phyloP scores from a whole-genome alignment of 2,888 invertebrate genomes.

The Hedychridium roseum region DNA sequence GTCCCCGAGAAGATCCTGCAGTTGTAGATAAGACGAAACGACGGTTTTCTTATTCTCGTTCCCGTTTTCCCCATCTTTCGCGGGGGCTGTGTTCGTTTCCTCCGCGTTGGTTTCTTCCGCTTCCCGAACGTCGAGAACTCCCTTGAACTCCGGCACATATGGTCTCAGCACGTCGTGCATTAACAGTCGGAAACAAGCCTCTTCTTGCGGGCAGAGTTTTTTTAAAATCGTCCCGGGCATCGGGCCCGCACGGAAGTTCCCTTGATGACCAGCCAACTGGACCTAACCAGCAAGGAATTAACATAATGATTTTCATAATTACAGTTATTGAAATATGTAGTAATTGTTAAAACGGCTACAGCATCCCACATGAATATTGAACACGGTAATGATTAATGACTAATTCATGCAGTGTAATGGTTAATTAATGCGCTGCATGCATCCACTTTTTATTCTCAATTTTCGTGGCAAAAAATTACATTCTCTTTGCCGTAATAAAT shows the following conservation, averaged over 20 bases:
- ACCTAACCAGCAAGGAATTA: constrained; percentile 37
- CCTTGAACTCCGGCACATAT: constrained; percentile 93
- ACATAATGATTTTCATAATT: background rate
- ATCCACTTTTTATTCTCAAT: too few relatives aligned
- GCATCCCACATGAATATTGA: too few relatives aligned
- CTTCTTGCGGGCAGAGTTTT: constrained; percentile 90
- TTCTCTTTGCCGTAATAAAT: too few relatives aligned
- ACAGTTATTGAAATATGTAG: too few relatives aligned
- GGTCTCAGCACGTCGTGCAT: constrained; percentile 90
- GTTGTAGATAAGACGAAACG: constrained; percentile 76
- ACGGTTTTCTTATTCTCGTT: constrained; percentile 35
- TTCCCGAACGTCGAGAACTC: constrained; percentile 64
- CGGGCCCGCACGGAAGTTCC: constrained; percentile 92
- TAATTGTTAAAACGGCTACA: too few relatives aligned
- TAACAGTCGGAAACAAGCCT: constrained; percentile 82
- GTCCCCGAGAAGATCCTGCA: constrained; percentile 91
- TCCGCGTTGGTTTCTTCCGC: constrained; percentile 48
- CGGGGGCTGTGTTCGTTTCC: constrained; percentile 9
- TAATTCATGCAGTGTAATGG: too few relatives aligned
- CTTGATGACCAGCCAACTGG: constrained; percentile 95
- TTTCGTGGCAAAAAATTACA: too few relatives aligned
- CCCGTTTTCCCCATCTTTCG: constrained; percentile 27
- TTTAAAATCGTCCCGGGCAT: constrained; percentile 94
- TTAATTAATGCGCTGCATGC: too few relatives aligned
- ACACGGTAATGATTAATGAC: too few relatives aligned